These are phyloP conservation scores for Andrena minutula DNA, from an alignment of 2,888 invertebrate species.

Conservation along the genomic window DNA sequence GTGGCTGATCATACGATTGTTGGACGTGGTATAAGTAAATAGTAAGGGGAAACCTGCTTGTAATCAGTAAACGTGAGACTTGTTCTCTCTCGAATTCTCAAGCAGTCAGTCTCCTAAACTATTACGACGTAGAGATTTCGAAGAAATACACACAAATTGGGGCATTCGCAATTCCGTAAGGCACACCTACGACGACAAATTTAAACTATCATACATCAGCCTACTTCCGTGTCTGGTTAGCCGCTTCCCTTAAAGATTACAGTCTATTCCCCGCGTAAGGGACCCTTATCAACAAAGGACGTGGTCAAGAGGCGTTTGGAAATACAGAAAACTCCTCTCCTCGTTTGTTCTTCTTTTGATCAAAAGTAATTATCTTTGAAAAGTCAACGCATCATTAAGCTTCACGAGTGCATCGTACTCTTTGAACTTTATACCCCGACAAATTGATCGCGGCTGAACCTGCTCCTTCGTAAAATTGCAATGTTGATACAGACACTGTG, in stretches of 20 bases:
- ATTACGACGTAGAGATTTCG: background rate
- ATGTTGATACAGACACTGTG: background rate
- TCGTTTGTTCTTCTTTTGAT: slow-evolving; percentile 38
- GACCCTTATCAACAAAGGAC: slow-evolving; percentile 70
- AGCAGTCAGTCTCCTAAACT: background rate
- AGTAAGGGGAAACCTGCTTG: too few species aligned
- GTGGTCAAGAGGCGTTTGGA: slow-evolving; percentile 68
- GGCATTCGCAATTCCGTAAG: background rate
- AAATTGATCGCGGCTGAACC: background rate
- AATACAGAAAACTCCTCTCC: slow-evolving; percentile 43
- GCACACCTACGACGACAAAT: slow-evolving; percentile 24
- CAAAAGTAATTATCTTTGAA: slow-evolving; percentile 33
- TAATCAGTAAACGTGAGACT: too few species aligned
- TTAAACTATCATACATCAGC: slow-evolving; percentile 17
- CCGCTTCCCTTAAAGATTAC: slow-evolving; percentile 76
- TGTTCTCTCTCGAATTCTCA: background rate
- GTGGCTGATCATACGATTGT: too few species aligned
- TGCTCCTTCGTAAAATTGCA: background rate
- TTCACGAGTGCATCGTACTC: background rate
- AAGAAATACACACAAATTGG: background rate
- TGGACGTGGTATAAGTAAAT: too few species aligned
- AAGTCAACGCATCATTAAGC: background rate
- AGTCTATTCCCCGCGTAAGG: slow-evolving; percentile 43
- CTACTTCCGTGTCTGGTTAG: slow-evolving; percentile 77
- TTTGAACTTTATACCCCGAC: too few species aligned